phyloP scores from a whole-genome alignment of 2,888 invertebrate species.

The Agriotes lineatus region DNA sequence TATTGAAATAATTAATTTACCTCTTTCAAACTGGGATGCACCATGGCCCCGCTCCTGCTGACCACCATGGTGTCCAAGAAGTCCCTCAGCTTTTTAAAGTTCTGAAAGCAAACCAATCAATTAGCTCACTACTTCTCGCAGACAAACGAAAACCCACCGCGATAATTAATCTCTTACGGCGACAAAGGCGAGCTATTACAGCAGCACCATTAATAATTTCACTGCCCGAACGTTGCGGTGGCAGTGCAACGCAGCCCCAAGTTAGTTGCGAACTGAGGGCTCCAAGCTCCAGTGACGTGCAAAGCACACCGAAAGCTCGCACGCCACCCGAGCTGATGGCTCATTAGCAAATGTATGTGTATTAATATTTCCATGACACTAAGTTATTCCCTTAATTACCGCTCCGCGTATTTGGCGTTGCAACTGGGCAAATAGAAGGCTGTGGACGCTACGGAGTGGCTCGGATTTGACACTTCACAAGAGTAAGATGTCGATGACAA shows the following conservation, averaged over 20 bases:
- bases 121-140: background rate
- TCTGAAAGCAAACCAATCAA: conserved; percentile 1
- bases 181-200: background rate
- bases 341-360: conserved; percentile 26
- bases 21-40: conserved; percentile 34
- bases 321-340: conserved; percentile 39
- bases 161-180: background rate
- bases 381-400: conserved; percentile 3
- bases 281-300: conserved; percentile 42
- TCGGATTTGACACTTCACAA: too few relatives aligned
- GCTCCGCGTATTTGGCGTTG: too few relatives aligned
- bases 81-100: conserved; percentile 10
- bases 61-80: conserved; percentile 33
- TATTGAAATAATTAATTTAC: conserved; percentile 12
- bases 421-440: too few relatives aligned
- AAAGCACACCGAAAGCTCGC: conserved; percentile 44
- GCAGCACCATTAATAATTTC: background rate
- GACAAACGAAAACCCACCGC: background rate
- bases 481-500: too few relatives aligned
- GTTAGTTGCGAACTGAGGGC: conserved; percentile 25
- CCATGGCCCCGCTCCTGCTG: conserved; percentile 25
- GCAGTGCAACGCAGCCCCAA: conserved; percentile 21
- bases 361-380: conserved; percentile 10
- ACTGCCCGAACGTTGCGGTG: conserved; percentile 10
- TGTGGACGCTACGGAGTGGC: too few relatives aligned